Conservation (phyloP, 2,888 invertebrate species). For the Erebia ligea region DNA sequence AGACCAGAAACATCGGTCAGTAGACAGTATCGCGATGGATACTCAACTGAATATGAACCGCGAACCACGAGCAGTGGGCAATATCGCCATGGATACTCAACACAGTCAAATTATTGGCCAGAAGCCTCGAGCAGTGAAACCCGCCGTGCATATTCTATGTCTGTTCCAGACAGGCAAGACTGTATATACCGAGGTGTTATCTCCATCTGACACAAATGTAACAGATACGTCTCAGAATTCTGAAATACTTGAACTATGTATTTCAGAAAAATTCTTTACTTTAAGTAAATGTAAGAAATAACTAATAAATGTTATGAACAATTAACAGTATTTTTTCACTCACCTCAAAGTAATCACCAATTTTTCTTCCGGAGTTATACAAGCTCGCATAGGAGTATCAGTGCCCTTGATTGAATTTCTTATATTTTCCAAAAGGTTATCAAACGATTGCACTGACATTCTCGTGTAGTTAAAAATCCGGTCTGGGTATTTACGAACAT, state of each 20-base stretch:
- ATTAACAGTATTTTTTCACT: too few species aligned
- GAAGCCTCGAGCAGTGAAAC: background rate
- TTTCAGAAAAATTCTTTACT: background rate
- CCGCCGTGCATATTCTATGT: background rate
- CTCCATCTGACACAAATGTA: too few species aligned
- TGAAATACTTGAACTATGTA: too few species aligned
- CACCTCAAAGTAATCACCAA: too few species aligned
- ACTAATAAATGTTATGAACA: too few species aligned
- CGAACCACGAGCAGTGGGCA: background rate
- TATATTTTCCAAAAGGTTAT: background rate
- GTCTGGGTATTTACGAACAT: too few species aligned
- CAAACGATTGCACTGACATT: background rate
- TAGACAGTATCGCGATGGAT: background rate
- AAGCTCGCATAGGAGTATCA: too few species aligned
- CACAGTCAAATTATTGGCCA: background rate
- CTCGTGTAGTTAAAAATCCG: too few species aligned
- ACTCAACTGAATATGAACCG: slow-evolving; percentile 1
- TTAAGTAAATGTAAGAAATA: background rate
- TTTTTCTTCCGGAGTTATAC: too few species aligned
- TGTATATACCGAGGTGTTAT: background rate
- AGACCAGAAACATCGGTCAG: background rate
- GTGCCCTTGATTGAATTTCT: too few species aligned
- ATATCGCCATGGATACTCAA: background rate
- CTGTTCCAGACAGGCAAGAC: slow-evolving; percentile 2
- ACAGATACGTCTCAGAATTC: too few species aligned